phyloP scores from a whole-genome alignment of 2,888 invertebrate genomes.

The Pimpla rufipes region DNA sequence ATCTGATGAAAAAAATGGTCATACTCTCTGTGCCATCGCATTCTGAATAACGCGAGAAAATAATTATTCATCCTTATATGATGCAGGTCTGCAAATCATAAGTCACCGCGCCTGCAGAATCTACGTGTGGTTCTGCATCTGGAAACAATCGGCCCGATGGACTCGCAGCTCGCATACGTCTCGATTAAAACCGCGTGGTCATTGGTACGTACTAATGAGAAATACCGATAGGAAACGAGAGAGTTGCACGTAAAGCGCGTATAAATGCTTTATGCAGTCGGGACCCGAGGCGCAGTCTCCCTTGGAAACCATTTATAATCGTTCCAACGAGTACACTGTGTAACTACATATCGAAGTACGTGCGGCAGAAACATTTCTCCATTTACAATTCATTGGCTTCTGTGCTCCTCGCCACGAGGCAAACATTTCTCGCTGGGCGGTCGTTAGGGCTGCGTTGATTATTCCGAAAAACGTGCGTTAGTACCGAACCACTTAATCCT shows the following conservation, averaged over 20 bases:
- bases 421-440: slow-evolving; percentile 9
- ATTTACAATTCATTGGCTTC: background rate
- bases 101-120: slow-evolving; percentile 28
- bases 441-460: background rate
- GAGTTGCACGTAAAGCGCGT: slow-evolving; percentile 12
- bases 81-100: slow-evolving; percentile 32
- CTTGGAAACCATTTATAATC: slow-evolving; percentile 31
- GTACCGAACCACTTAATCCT: background rate
- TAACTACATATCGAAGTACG: slow-evolving; percentile 26
- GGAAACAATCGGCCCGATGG: slow-evolving; percentile 38
- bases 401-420: background rate
- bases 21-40: background rate
- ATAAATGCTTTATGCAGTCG: slow-evolving; percentile 23
- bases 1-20: background rate
- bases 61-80: slow-evolving; percentile 37
- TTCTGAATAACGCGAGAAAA: background rate
- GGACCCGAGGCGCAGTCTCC: slow-evolving; percentile 6
- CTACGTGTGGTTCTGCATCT: background rate
- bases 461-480: background rate
- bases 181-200: slow-evolving; percentile 33
- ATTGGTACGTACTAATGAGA: slow-evolving; percentile 36
- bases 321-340: slow-evolving; percentile 11
- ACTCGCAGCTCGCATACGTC: slow-evolving; percentile 10
- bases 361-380: slow-evolving; percentile 4
- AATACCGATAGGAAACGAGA: slow-evolving; percentile 34